A percentile compares a stretch with the other conserved stretches of the same genome.
phyloP scores from a whole-genome alignment of 1,140 invertebrate genomes.

The Drosophila takahashii region DNA sequence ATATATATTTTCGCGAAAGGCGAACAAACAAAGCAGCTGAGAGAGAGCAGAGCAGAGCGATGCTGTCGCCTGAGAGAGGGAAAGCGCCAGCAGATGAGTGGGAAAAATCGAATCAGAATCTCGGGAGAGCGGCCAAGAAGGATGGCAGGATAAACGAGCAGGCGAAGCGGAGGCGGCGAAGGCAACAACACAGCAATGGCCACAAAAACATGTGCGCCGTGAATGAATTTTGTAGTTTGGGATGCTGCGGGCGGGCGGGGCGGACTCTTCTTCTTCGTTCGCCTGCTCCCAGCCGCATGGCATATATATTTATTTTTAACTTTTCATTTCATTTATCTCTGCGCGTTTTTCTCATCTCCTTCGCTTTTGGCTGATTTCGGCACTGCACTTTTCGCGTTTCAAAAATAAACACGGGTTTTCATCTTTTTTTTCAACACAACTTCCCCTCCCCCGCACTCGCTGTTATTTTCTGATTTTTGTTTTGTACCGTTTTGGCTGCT shows the following conservation, averaged over 20 bases:
- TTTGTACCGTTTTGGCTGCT: constrained; percentile 33
- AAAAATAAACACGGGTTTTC: constrained; percentile 3
- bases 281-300: constrained; percentile 50
- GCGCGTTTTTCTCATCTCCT: constrained; percentile 36
- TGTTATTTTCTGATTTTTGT: constrained; percentile 16
- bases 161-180: constrained; percentile 35
- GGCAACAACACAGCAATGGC: constrained; percentile 53
- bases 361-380: constrained; percentile 22
- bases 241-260: constrained; percentile 35
- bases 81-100: constrained; percentile 45
- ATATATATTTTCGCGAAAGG: constrained; percentile 12
- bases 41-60: constrained; percentile 20
- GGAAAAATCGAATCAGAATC: constrained; percentile 80
- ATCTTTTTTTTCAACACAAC: background rate
- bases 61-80: constrained; percentile 29
- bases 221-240: constrained; percentile 45
- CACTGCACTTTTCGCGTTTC: constrained; percentile 42
- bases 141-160: constrained; percentile 71
- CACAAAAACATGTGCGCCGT: constrained; percentile 68
- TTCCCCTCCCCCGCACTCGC: background rate
- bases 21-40: constrained; percentile 46
- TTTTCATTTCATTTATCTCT: constrained; percentile 82
- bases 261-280: constrained; percentile 2
- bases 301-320: constrained; percentile 82
- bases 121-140: constrained; percentile 56